These are phyloP conservation scores for Drosophila peninsularis DNA, from an alignment of 2,888 invertebrate genomes.

Conservation along the genomic window DNA sequence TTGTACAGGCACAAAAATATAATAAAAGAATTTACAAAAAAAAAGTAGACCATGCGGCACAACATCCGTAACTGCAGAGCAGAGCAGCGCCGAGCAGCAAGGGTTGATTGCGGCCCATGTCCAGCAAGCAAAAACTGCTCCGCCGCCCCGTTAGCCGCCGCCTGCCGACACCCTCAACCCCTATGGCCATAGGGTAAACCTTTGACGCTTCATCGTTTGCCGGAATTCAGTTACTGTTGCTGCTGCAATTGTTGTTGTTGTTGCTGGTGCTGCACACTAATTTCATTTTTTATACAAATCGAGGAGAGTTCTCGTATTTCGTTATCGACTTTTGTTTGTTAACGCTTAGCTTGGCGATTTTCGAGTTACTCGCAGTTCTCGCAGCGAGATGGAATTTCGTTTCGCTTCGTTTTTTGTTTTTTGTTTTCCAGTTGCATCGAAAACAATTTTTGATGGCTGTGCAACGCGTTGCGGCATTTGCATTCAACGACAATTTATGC, in stretches of 20 bases:
- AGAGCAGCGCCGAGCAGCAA: constrained; percentile 26
- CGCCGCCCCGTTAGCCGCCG: constrained; percentile 4
- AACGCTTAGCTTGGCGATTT: constrained; percentile 75
- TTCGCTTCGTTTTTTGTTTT: constrained; percentile 5
- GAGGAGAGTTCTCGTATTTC: constrained; percentile 66
- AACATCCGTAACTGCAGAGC: constrained; percentile 45
- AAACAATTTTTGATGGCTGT: constrained; percentile 65
- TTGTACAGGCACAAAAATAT: constrained; percentile 21
- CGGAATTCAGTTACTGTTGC: constrained; percentile 67
- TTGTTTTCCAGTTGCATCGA: constrained; percentile 39
- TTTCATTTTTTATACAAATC: constrained; percentile 76
- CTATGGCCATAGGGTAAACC: constrained; percentile 33
- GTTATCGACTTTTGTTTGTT: constrained; percentile 78
- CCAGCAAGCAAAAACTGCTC: constrained; percentile 20
- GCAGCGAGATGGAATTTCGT: constrained; percentile 19
- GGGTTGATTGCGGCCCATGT: constrained; percentile 65
- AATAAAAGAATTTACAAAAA: constrained; percentile 29
- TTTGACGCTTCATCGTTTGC: constrained; percentile 63
- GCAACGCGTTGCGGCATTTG: constrained; percentile 69
- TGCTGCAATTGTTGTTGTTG: constrained; percentile 18
- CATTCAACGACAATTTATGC: constrained; percentile 83
- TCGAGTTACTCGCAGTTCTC: constrained; percentile 38
- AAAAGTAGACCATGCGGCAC: constrained; percentile 43
- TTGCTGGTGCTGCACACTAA: constrained; percentile 57
- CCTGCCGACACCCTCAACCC: constrained; percentile 2